phyloP scores from a whole-genome alignment of 2,797 vertebrate species.

The Numenius phaeopus region DNA sequence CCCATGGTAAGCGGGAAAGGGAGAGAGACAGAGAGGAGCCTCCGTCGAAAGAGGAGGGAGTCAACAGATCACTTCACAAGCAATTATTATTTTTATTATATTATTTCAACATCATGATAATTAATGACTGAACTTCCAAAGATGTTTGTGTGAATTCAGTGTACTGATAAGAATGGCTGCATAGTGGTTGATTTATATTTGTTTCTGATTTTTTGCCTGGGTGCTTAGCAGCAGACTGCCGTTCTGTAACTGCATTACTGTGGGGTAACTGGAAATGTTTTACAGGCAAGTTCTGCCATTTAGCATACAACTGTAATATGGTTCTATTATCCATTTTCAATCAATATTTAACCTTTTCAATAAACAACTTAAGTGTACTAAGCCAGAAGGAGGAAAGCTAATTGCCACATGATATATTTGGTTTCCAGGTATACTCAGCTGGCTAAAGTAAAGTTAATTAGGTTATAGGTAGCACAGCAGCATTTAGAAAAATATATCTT shows the following conservation, averaged over 20 bases:
- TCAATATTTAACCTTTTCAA: slow-evolving; percentile 72
- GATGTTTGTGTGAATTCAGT: slow-evolving; percentile 18
- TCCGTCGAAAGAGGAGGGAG: slow-evolving; percentile 26
- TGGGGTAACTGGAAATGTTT: slow-evolving; percentile 54
- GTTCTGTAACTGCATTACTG: slow-evolving; percentile 60
- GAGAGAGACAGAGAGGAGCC: slow-evolving; percentile 59
- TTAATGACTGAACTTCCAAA: slow-evolving; percentile 58
- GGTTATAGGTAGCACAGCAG: slow-evolving; percentile 73
- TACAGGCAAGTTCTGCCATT: slow-evolving; percentile 66
- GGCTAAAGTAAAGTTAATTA: slow-evolving; percentile 75
- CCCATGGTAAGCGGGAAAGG: not conserved
- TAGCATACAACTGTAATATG: slow-evolving; percentile 56
- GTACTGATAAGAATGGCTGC: slow-evolving; percentile 17
- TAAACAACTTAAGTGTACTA: slow-evolving; percentile 65
- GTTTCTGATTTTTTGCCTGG: slow-evolving; percentile 23
- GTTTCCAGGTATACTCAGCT: slow-evolving; percentile 70
- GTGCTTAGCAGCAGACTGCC: slow-evolving; percentile 52
- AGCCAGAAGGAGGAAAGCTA: slow-evolving; percentile 68
- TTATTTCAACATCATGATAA: slow-evolving; percentile 68
- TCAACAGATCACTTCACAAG: slow-evolving; percentile 24
- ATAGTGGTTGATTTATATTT: slow-evolving; percentile 52
- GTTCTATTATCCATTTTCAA: slow-evolving; percentile 66
- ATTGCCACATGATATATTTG: slow-evolving; percentile 70
- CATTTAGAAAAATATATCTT: slow-evolving; percentile 66
- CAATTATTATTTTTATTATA: slow-evolving; percentile 68